Percentiles rank a stretch among this genome's conserved stretches.
phyloP scores from a whole-genome alignment of 2,113 vertebrate species.

The Mormoops blainvillei region DNA sequence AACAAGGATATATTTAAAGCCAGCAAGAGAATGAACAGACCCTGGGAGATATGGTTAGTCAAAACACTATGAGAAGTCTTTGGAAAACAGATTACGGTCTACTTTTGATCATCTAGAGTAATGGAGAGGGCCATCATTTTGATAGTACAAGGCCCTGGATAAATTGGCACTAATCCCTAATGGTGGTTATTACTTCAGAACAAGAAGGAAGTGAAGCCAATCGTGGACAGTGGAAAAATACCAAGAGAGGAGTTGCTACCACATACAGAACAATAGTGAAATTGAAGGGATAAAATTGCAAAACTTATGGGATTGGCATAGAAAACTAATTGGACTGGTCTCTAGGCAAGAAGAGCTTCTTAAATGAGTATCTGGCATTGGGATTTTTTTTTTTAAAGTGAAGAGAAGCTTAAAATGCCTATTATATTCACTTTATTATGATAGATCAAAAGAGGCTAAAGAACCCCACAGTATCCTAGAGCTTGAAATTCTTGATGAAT shows the following conservation, averaged over 20 bases:
- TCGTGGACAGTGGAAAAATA: not conserved
- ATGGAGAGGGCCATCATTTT: not conserved
- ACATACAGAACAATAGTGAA: not conserved
- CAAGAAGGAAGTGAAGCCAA: not conserved
- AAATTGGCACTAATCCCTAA: not conserved
- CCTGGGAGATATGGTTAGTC: not conserved
- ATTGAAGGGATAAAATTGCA: constrained; percentile 28
- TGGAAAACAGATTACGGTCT: not conserved
- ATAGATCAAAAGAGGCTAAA: constrained; percentile 31
- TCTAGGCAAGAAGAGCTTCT: constrained; percentile 25
- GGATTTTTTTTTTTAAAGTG: not conserved
- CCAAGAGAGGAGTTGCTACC: not conserved
- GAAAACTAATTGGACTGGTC: constrained; percentile 47
- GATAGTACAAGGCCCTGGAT: not conserved
- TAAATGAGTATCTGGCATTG: constrained; percentile 36
- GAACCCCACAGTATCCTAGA: not conserved
- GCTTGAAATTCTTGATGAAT: not conserved
- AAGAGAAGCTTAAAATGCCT: not conserved
- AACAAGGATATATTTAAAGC: not conserved
- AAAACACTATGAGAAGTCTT: not conserved
- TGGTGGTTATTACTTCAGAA: constrained; percentile 11
- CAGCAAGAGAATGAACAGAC: not conserved
- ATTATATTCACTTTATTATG: constrained; percentile 29
- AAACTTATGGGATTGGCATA: not conserved
- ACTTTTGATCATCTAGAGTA: not conserved